Base-by-base conservation (phyloP, 1,140 invertebrate genomes). In the Cyclina sinensis region DNA sequence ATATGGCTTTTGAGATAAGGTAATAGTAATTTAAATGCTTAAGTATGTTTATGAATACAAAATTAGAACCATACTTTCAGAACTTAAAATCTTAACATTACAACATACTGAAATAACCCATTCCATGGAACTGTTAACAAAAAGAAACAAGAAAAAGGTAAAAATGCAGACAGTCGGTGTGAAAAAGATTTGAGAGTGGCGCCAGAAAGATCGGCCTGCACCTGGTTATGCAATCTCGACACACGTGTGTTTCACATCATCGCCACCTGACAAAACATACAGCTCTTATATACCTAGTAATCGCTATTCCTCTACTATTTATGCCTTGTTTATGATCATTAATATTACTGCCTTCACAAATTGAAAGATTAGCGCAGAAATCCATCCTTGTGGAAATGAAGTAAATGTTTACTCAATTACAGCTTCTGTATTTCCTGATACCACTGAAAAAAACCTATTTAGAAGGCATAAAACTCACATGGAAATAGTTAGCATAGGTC, bases 181-280 rank as follows among this genome's bases (percentile, higher is more conserved):
- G 80, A 82, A 82, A 68, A 68, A 65, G 57, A 65, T 68, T 48
- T 68, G 59, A 27, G 59, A 43, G 32, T 68, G 80, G 80, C 80
- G 80, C 80, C 80, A 82, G 39, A 5, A 59, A 82, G 59, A 11
- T 68, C 46, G 16, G 11, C 59, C 1, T 46, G 80, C 80, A 82
- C 80, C 80, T 82, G 80, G 80, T 82, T 82, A 82, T 46, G 59
- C 80, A 82, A 82, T 82, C 80, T 82, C 80, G 24, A 59, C 59
- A 51, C 80, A 82, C 39, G 62, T 65, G 57, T 82, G 80, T 65
- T 82, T 82, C 27, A 82, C 37, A 82, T 82, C 54, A 62, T 62
- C 39, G 37, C 59, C 80, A 82, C 80, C 80, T 82, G 80, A 68
- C 80, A 82, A 62, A 82, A 82, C 43, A 48, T 82, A 82, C 51